Percentiles rank a stretch among this genome's conserved stretches.
phyloP scores from a whole-genome alignment of 2,797 vertebrate species.

The Melanotaenia maccullochi region DNA sequence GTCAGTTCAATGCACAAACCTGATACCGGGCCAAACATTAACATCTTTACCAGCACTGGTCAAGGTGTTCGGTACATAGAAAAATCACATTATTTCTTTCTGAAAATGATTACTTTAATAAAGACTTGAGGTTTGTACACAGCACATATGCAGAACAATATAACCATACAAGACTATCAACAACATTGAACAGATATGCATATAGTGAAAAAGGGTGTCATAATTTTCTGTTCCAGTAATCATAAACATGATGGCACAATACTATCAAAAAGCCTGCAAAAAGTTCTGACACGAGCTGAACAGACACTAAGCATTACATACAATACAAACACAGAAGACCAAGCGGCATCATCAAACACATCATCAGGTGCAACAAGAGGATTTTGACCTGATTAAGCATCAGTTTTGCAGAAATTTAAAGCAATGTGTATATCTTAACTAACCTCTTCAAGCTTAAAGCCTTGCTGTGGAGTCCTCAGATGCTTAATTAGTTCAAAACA shows the following conservation, averaged over 20 bases:
- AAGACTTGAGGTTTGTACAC: slow-evolving; percentile 59
- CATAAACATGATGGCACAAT: slow-evolving; percentile 54
- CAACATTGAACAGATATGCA: slow-evolving; percentile 51
- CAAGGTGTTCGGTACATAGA: no score
- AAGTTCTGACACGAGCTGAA: slow-evolving; percentile 55
- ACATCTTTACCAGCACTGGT: no score
- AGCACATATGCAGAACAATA: slow-evolving; percentile 62
- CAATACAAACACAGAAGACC: slow-evolving; percentile 56
- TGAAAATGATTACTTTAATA: slow-evolving; percentile 73
- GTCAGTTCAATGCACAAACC: no score
- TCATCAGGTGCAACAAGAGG: slow-evolving; percentile 41
- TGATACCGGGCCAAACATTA: no score
- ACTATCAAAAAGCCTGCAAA: slow-evolving; percentile 61
- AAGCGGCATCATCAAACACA: slow-evolving; percentile 58
- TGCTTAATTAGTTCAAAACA: slow-evolving; percentile 59
- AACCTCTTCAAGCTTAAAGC: slow-evolving; percentile 31
- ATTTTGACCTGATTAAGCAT: slow-evolving; percentile 60
- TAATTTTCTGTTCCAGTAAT: slow-evolving; percentile 35
- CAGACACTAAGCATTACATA: slow-evolving; percentile 68
- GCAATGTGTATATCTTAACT: slow-evolving; percentile 33
- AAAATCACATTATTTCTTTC: slow-evolving; percentile 29
- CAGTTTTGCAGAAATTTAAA: slow-evolving; percentile 33
- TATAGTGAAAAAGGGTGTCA: slow-evolving; percentile 24
- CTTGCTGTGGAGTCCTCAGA: slow-evolving; percentile 19
- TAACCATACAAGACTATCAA: slow-evolving; percentile 59